Evolutionary conservation across 2,888 invertebrate genomes (phyloP).

Genomic region (Chelonus formosanus): DNA sequence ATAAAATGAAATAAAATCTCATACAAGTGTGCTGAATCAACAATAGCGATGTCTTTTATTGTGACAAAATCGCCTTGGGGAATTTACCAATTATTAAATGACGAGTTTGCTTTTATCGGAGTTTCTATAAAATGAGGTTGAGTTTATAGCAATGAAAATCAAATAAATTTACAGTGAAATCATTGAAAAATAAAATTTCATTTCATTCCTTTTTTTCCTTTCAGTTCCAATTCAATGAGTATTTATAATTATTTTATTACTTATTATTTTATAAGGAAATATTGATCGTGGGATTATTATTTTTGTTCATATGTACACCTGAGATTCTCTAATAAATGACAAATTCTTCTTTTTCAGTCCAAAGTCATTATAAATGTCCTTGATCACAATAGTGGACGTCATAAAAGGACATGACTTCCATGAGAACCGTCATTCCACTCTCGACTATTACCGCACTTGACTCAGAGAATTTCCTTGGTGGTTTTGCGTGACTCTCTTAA

Average conservation of each 20-base stretch:
- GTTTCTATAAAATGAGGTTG: neutral
- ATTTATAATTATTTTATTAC: too few relatives aligned
- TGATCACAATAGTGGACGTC: too few relatives aligned
- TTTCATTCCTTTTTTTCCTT: too few relatives aligned
- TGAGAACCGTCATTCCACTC: neutral
- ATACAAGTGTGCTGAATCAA: neutral
- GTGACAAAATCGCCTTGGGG: neutral
- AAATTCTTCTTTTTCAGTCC: too few relatives aligned
- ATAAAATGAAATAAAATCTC: too few relatives aligned
- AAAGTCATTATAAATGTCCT: too few relatives aligned
- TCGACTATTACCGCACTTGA: neutral
- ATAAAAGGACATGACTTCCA: neutral
- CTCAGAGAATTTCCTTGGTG: neutral
- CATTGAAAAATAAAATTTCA: too few relatives aligned
- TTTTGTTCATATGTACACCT: too few relatives aligned
- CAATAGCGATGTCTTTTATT: neutral
- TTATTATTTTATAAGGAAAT: too few relatives aligned
- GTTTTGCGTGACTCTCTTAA: slow-evolving; percentile 5
- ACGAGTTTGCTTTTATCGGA: neutral
- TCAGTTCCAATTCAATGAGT: too few relatives aligned
- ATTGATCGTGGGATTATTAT: too few relatives aligned
- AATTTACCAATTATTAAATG: neutral
- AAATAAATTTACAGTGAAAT: neutral
- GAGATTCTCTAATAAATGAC: too few relatives aligned
- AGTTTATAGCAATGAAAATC: neutral